Conservation (phyloP, 1,140 invertebrate species). For the Heliconius hewitsoni region DNA sequence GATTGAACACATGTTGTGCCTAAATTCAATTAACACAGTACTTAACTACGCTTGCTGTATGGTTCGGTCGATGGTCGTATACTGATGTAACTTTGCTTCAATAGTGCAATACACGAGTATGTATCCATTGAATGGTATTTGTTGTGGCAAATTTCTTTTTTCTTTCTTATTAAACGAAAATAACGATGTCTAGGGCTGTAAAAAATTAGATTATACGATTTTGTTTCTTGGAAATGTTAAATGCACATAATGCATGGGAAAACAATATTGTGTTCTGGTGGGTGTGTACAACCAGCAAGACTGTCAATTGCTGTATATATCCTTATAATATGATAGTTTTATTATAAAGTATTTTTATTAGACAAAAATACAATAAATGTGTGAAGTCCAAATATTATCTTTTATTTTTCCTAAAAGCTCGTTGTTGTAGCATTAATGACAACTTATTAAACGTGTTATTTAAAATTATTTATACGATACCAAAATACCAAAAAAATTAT, state of each 20-base stretch:
- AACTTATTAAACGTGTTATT: too few relatives aligned
- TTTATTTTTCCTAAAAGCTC: constrained; percentile 38
- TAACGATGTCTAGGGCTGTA: constrained; percentile 60
- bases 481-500: too few relatives aligned
- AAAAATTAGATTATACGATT: constrained; percentile 65
- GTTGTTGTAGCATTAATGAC: not conserved
- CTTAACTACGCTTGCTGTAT: constrained; percentile 49
- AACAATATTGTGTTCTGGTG: constrained; percentile 59
- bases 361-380: constrained; percentile 81
- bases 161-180: not conserved
- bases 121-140: constrained; percentile 68
- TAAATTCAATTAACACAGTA: constrained; percentile 55
- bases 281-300: constrained; percentile 75
- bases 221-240: constrained; percentile 50
- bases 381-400: constrained; percentile 70
- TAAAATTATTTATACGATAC: too few relatives aligned
- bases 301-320: constrained; percentile 80
- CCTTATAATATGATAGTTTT: constrained; percentile 72
- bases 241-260: constrained; percentile 61
- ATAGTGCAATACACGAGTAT: constrained; percentile 71
- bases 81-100: constrained; percentile 44
- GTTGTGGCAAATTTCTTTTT: constrained; percentile 47
- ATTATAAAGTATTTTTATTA: constrained; percentile 81
- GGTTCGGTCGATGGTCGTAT: constrained; percentile 15
- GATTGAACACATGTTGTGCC: constrained; percentile 54